Evolutionary conservation across 2,797 vertebrate species (phyloP), one percentile per base, ranked within the genome.

Genomic region (Oreortyx pictus): DNA sequence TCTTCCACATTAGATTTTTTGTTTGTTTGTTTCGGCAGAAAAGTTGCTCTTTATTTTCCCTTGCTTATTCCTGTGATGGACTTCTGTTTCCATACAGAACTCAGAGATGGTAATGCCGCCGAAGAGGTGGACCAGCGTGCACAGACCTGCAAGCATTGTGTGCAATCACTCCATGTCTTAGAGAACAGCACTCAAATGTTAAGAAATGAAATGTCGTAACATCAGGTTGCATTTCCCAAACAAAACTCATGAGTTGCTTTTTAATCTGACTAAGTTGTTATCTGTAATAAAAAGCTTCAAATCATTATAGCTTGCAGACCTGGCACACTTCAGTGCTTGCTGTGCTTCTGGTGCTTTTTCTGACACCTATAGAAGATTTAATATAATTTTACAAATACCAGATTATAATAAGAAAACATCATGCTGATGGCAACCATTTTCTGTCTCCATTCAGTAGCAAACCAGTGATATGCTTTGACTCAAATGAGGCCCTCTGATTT

Each of bases 41-140:
- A 95, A 90, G 11, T 61, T 92, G 33, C 41, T 52, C 29, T 83
- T 79, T 27, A 61, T 31, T 29, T 92, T 86, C 72, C 22, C 29
- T 77, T 2, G 0, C 37, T 61, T 89, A 46, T 89, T 66, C 17
- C 67, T 79, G 23, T 80, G 67, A 80, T 61, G 33, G 27, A 90
- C 37, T 29, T 81, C 64, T 75, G 29, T 81, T 31, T 65, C 31
- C 33, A 86, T 96, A 89, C 75, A 92, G 83, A 82, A 84, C 91
- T 89, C 29, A 22, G 14, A 4, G 73, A 65, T 85, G 88, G 50
- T 77, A 94, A 84, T 24, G 13, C 31, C 91, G 78, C 49, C 85
- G 77, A 33, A 79, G 24, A 90, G 23, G 61, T 29, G 60, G 49
- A 72, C 22, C 52, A 92, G 82, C 11, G 2, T 72, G 92, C 65